A percentile compares a stretch with the other conserved stretches of the same genome.
These are phyloP conservation scores for Phasianus colchicus DNA, from an alignment of 2,113 vertebrate genomes.

Conservation along the genomic window DNA sequence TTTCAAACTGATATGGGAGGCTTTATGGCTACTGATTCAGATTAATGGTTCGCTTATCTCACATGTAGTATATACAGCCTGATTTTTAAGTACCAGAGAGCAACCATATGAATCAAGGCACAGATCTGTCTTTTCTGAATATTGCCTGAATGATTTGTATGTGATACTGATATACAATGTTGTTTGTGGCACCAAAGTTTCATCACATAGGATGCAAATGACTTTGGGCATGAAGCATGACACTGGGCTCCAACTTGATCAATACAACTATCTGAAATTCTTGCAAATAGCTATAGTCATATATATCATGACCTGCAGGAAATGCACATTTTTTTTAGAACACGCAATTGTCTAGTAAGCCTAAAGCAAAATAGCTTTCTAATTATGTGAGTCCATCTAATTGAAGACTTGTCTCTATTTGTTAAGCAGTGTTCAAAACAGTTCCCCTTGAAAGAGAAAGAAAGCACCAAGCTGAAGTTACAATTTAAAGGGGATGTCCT, in stretches of 20 bases:
- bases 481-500: background rate
- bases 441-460: background rate
- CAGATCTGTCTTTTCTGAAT: background rate
- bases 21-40: background rate
- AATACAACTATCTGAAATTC: background rate
- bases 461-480: background rate
- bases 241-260: background rate
- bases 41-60: background rate
- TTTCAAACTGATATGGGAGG: background rate
- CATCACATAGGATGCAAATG: background rate
- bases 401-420: background rate
- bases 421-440: background rate
- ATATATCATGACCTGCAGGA: background rate
- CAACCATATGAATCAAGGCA: background rate
- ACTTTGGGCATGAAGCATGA: background rate
- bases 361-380: background rate
- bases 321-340: background rate
- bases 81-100: background rate
- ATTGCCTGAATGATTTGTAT: background rate
- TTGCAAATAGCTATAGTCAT: background rate
- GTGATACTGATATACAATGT: background rate
- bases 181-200: background rate
- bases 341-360: background rate
- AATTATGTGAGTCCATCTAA: background rate
- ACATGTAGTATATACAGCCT: background rate